Evolutionary conservation across 2,797 vertebrate species (phyloP), one percentile per base, ranked within the genome.

Genomic region (Potorous gilbertii): DNA sequence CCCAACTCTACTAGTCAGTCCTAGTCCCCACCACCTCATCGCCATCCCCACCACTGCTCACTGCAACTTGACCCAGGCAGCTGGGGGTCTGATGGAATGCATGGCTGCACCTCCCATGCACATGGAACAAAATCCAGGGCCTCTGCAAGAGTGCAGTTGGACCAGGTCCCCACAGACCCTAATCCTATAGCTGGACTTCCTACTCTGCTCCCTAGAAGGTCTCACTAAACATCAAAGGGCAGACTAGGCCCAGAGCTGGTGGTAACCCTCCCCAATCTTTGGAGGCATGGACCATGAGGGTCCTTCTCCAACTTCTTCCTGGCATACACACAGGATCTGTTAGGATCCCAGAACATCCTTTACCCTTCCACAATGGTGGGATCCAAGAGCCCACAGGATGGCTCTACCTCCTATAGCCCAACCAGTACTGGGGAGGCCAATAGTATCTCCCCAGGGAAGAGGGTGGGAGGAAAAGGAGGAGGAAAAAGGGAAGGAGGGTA

Each of bases 51-150:
- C 95, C 97, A 81, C 94, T 98, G 98, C 98, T 98, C 98, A 98
- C 97, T 98, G 98, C 98, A 98, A 98, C 98, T 96, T 96, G 95
- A 96, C 96, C 97, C 96, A 95, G 97, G 96, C 91, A 92, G 91
- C 95, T 94, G 92, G 90, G 93, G 93, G 95, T 97, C 97, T 90
- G 91, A 90, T 55, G 74, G 54, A 94, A 57, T 96, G 34, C 97
- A 96, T 97, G 97, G 96, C 96, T 97, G 96, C 96, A 97, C 94
- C 94, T 96, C 95, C 95, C 97, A 94, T 96, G 93, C 31, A 3
- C 96, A 97, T 97, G 97, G 97, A 97, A 97, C 96, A 93, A 97
- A 96, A 94, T 96, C 95, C 92, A 94, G 92, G 96, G 95, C 94
- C 93, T 97, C 93, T 89, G 52, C 66, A 96, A 96, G 40, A 81